phyloP scores from a whole-genome alignment of 2,888 invertebrate genomes.

The Cantharis rufa region DNA sequence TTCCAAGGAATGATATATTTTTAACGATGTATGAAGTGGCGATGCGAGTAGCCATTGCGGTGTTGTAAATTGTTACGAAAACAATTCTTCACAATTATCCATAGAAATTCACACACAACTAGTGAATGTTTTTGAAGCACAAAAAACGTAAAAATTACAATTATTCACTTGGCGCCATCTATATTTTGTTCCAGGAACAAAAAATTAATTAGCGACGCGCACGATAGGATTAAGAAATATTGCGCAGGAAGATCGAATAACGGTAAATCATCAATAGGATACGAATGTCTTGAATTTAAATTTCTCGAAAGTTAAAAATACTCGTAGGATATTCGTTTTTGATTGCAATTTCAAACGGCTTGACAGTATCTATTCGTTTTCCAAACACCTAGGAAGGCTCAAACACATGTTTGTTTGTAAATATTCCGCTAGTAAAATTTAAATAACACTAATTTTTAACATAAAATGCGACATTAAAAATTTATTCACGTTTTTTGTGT shows the following conservation, averaged over 20 bases:
- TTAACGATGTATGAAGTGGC: too few species aligned
- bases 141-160: too few species aligned
- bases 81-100: too few species aligned
- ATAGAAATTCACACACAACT: background rate
- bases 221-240: too few species aligned
- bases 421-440: background rate
- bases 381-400: background rate
- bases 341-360: background rate
- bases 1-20: background rate
- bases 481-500: slow-evolving; percentile 17
- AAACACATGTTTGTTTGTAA: background rate
- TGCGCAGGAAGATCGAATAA: too few species aligned
- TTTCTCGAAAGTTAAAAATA: background rate
- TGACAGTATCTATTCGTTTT: background rate
- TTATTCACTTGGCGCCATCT: too few species aligned
- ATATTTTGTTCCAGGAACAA: too few species aligned
- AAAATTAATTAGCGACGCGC: too few species aligned
- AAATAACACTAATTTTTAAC: background rate
- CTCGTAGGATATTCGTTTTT: background rate
- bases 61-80: too few species aligned
- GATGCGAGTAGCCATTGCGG: too few species aligned
- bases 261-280: background rate
- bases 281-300: background rate
- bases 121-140: background rate
- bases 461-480: slow-evolving; percentile 1